Evolutionary conservation across 2,113 vertebrate genomes (phyloP).

Genomic region (Neogale vison): DNA sequence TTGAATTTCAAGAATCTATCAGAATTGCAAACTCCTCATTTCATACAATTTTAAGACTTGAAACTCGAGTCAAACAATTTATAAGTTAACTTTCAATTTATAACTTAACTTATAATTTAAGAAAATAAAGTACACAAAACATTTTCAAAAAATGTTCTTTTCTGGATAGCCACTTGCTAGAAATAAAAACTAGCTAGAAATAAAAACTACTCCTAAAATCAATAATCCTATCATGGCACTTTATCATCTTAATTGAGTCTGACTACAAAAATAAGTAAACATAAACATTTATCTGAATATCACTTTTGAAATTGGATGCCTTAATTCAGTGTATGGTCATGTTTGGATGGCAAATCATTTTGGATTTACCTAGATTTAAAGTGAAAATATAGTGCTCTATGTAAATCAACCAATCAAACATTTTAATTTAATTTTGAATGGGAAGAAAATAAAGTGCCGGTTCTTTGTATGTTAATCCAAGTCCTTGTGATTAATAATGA

Average conservation of each 20-base stretch:
- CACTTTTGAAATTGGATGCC: background rate
- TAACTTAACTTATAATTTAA: background rate
- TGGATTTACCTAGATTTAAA: background rate
- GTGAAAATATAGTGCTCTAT: background rate
- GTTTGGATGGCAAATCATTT: background rate
- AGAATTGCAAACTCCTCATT: background rate
- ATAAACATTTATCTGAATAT: background rate
- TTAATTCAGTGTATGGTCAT: background rate
- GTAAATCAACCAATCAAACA: background rate
- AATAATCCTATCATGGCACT: background rate
- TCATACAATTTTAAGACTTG: background rate
- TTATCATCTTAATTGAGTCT: background rate
- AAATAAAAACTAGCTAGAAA: conserved; percentile 20
- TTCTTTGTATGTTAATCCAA: background rate
- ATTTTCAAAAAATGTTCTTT: conserved; percentile 15
- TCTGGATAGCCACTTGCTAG: background rate
- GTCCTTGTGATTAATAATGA: background rate
- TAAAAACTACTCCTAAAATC: background rate
- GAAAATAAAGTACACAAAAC: background rate
- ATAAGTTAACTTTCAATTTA: background rate
- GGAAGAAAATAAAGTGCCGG: background rate
- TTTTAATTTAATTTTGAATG: background rate
- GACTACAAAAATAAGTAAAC: background rate
- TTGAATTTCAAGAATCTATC: background rate
- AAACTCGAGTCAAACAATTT: background rate